Evolutionary conservation across 2,113 vertebrate genomes (phyloP).

Genomic region (Scortum barcoo): DNA sequence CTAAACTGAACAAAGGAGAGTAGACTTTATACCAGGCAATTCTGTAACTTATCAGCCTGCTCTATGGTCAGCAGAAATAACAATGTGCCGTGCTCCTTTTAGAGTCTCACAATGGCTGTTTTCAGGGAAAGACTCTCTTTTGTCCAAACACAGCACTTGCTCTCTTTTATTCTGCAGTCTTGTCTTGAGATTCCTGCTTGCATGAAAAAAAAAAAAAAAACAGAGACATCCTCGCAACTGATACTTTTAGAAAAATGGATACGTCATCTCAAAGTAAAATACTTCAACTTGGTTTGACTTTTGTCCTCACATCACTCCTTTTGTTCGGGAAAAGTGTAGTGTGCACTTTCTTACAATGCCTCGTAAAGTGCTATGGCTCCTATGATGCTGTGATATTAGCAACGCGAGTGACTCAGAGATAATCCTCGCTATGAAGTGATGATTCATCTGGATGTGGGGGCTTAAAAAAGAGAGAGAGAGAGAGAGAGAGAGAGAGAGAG

Average conservation of each 20-base stretch:
- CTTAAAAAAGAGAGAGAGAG: slow-evolving; percentile 29
- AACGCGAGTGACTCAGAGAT: slow-evolving; percentile 43
- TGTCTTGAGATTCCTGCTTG: slow-evolving; percentile 10
- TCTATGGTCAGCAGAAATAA: slow-evolving; percentile 68
- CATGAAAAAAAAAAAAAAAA: slow-evolving; percentile 9
- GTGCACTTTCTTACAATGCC: slow-evolving; percentile 44
- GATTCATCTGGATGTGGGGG: slow-evolving; percentile 61
- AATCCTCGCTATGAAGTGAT: slow-evolving; percentile 60
- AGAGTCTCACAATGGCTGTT: slow-evolving; percentile 36
- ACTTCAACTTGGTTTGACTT: slow-evolving; percentile 35
- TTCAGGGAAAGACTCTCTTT: slow-evolving; percentile 18
- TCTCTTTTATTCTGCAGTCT: slow-evolving; percentile 20
- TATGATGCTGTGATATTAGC: slow-evolving; percentile 48
- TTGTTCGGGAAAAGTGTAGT: slow-evolving; percentile 31
- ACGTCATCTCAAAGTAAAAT: slow-evolving; percentile 17
- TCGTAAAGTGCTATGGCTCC: slow-evolving; percentile 12
- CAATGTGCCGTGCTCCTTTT: slow-evolving; percentile 16
- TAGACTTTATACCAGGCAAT: slow-evolving; percentile 10
- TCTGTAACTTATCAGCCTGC: slow-evolving; percentile 13
- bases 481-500: slow-evolving; percentile 3
- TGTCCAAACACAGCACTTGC: slow-evolving; percentile 23
- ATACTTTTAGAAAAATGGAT: slow-evolving; percentile 26
- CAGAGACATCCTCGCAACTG: neutral
- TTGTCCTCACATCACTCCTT: slow-evolving; percentile 31
- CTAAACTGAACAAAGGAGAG: slow-evolving; percentile 51